Evolutionary conservation across 1,140 invertebrate species (phyloP).

Genomic region (Habropoda laboriosa): DNA sequence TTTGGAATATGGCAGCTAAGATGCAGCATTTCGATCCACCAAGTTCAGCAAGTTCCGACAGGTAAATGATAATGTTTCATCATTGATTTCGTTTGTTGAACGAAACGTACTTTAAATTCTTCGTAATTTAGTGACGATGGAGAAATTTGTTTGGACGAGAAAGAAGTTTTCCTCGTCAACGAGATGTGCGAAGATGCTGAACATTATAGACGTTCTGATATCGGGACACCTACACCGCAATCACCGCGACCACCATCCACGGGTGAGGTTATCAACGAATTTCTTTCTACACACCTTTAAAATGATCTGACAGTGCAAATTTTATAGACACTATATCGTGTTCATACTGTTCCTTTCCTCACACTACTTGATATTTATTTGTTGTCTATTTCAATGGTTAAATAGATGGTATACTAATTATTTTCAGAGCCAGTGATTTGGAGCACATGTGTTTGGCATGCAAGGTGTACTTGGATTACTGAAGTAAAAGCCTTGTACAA

Average conservation of each 20-base stretch:
- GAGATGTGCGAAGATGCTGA: conserved; percentile 84
- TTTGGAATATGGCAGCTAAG: conserved; percentile 85
- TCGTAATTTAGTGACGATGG: conserved; percentile 75
- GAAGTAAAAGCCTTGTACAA: conserved; percentile 40
- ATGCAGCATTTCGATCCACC: conserved; percentile 88
- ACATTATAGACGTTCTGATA: conserved; percentile 67
- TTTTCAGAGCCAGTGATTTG: conserved; percentile 47
- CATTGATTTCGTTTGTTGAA: neutral
- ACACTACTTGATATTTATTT: neutral
- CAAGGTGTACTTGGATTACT: conserved; percentile 18
- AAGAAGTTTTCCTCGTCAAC: conserved; percentile 83
- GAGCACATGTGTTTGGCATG: conserved; percentile 46
- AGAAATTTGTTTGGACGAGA: conserved; percentile 83
- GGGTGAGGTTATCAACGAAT: conserved; percentile 78
- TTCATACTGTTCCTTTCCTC: neutral
- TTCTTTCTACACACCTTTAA: neutral
- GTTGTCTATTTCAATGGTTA: neutral
- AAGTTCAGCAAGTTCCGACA: conserved; percentile 92
- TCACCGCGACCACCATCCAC: conserved; percentile 86
- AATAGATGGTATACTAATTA: neutral
- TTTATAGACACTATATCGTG: neutral
- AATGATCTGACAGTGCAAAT: neutral
- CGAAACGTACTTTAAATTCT: neutral
- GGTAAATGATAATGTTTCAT: conserved; percentile 80
- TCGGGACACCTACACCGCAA: conserved; percentile 84